These are phyloP conservation scores for Campylomormyrus numenius DNA, from an alignment of 2,113 vertebrate species.

Conservation along the genomic window DNA sequence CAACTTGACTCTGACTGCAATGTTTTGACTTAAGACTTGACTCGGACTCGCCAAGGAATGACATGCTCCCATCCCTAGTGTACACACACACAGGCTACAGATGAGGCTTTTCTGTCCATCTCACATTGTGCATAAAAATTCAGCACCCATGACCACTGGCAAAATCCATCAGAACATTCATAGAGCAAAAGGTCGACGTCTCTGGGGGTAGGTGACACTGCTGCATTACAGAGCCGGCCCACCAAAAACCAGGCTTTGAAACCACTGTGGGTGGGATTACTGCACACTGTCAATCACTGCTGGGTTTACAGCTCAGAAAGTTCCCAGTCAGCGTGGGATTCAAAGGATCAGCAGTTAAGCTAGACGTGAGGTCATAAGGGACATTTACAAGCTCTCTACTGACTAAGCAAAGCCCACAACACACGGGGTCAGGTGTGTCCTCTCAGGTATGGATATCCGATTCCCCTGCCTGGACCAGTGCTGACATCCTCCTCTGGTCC, in stretches of 20 bases:
- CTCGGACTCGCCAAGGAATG: too few relatives aligned
- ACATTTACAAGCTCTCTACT: not conserved
- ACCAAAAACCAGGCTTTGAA: not conserved
- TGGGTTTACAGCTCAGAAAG: not conserved
- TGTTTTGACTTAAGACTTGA: too few relatives aligned
- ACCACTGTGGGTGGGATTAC: not conserved
- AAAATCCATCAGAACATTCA: not conserved
- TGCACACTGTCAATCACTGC: not conserved
- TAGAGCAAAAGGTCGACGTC: not conserved
- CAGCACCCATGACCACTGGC: not conserved
- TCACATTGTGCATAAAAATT: not conserved
- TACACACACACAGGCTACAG: not conserved
- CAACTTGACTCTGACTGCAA: too few relatives aligned
- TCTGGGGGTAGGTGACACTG: not conserved
- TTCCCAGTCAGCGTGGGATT: not conserved
- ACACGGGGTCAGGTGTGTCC: not conserved
- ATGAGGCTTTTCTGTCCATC: not conserved
- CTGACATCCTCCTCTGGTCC: not conserved
- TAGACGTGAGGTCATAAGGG: not conserved
- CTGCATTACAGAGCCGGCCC: not conserved
- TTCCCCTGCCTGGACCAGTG: not conserved
- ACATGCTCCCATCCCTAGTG: too few relatives aligned
- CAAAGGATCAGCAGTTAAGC: not conserved
- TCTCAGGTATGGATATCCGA: not conserved
- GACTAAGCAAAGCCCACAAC: not conserved